Conservation (phyloP, 2,797 vertebrate genomes). For the Alauda arvensis region DNA sequence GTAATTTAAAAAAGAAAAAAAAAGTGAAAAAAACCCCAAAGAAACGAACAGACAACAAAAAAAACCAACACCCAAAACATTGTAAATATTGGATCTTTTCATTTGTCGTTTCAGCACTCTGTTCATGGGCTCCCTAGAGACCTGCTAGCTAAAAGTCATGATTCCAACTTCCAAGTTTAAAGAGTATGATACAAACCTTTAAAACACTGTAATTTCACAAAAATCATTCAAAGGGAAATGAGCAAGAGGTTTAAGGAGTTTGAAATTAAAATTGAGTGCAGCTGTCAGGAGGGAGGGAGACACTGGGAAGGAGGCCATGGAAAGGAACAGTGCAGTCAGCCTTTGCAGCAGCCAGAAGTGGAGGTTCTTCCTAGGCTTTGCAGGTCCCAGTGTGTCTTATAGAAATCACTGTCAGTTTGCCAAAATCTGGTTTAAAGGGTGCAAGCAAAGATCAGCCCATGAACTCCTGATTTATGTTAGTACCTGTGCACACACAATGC, state of each 20-base stretch:
- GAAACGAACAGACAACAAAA: background rate
- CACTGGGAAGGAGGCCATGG: background rate
- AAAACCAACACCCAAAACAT: background rate
- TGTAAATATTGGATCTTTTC: background rate
- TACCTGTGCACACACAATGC: background rate
- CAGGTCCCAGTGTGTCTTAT: background rate
- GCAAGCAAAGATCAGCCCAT: background rate
- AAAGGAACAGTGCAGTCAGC: accelerated
- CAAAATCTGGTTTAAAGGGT: background rate
- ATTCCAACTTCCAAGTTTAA: background rate
- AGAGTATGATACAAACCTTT: background rate
- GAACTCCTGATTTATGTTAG: background rate
- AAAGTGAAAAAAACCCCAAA: background rate
- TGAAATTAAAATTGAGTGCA: background rate
- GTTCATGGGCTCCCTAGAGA: background rate
- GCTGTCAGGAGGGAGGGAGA: background rate
- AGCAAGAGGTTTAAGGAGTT: background rate
- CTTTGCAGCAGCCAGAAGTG: background rate
- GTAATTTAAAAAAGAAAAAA: background rate
- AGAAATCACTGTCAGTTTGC: background rate
- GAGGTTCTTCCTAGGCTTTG: background rate
- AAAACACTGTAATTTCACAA: background rate
- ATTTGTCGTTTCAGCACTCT: background rate
- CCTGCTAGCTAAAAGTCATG: background rate
- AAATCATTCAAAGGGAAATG: background rate